phyloP scores from a whole-genome alignment of 2,797 vertebrate species.

The Balearica regulorum region DNA sequence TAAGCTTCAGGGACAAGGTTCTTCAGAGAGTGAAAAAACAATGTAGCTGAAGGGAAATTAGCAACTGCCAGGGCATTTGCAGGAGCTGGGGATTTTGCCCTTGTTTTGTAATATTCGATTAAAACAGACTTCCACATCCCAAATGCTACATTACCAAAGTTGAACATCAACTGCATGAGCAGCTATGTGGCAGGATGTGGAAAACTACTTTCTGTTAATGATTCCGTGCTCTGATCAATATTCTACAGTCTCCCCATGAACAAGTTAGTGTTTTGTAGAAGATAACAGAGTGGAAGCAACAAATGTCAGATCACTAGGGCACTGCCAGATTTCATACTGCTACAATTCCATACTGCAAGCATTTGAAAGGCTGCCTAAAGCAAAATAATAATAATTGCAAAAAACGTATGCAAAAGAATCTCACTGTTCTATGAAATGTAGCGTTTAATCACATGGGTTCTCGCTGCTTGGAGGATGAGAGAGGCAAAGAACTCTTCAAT shows the following conservation, averaged over 20 bases:
- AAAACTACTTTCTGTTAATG: conserved; percentile 46
- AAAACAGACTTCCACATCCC: neutral
- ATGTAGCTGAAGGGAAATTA: neutral
- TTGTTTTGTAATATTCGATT: conserved; percentile 19
- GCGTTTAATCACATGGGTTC: neutral
- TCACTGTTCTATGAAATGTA: neutral
- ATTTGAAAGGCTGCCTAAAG: neutral
- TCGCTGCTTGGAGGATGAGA: neutral
- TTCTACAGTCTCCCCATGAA: neutral
- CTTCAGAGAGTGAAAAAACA: conserved; percentile 10
- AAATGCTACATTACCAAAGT: neutral
- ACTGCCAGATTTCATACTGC: neutral
- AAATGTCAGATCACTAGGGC: neutral
- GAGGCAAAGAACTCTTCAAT: neutral
- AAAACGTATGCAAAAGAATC: neutral
- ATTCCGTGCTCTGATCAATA: conserved; percentile 54
- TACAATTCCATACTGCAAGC: neutral
- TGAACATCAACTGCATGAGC: conserved; percentile 39
- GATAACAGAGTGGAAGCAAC: neutral
- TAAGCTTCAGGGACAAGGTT: neutral
- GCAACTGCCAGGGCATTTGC: neutral
- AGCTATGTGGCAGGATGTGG: conserved; percentile 17
- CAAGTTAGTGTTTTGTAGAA: conserved; percentile 43
- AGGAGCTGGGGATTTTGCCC: neutral
- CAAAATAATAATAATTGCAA: neutral